A percentile compares a stretch with the other conserved stretches of the same genome.
Conservation (phyloP, 1,140 invertebrate species). For the Caerostris extrusa region DNA sequence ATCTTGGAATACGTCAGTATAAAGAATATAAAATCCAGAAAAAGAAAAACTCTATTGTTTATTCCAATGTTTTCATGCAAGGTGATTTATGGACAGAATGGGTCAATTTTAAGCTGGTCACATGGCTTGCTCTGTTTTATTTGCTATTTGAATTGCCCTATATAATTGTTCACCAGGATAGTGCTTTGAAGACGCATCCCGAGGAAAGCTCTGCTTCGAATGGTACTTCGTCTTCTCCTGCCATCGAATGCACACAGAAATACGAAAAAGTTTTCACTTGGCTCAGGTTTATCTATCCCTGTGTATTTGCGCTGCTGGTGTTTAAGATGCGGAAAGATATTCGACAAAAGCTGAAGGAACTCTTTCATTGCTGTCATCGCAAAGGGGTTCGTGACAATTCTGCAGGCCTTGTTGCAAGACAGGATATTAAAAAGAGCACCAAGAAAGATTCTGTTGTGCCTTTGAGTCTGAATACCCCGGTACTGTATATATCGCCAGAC, state of each 20-base stretch:
- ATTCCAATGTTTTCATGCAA: slow-evolving; percentile 65
- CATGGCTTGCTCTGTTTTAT: slow-evolving; percentile 55
- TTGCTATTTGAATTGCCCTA: slow-evolving; percentile 66
- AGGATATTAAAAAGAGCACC: slow-evolving; percentile 36
- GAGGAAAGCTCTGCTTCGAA: neutral
- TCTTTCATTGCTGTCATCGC: slow-evolving; percentile 75
- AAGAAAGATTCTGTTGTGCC: slow-evolving; percentile 59
- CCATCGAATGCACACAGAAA: slow-evolving; percentile 29
- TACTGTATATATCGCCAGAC: slow-evolving; percentile 78
- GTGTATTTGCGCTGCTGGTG: slow-evolving; percentile 60
- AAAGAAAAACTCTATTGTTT: slow-evolving; percentile 58
- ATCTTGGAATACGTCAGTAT: slow-evolving; percentile 41
- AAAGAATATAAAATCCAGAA: slow-evolving; percentile 57
- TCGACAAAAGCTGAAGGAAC: slow-evolving; percentile 70
- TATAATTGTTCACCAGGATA: slow-evolving; percentile 61
- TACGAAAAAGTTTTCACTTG: slow-evolving; percentile 77
- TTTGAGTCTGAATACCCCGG: slow-evolving; percentile 77
- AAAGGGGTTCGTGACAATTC: slow-evolving; percentile 61
- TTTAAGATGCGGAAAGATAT: slow-evolving; percentile 78
- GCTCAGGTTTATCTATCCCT: slow-evolving; percentile 73
- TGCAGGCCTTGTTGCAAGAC: slow-evolving; percentile 21
- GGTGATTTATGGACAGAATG: slow-evolving; percentile 75
- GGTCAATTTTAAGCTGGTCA: slow-evolving; percentile 57
- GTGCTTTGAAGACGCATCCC: slow-evolving; percentile 11
- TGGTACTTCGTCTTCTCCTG: neutral